A percentile compares a stretch with the other conserved stretches of the same genome.
phyloP scores from a whole-genome alignment of 2,888 invertebrate species.

The Odontocerum albicorne region DNA sequence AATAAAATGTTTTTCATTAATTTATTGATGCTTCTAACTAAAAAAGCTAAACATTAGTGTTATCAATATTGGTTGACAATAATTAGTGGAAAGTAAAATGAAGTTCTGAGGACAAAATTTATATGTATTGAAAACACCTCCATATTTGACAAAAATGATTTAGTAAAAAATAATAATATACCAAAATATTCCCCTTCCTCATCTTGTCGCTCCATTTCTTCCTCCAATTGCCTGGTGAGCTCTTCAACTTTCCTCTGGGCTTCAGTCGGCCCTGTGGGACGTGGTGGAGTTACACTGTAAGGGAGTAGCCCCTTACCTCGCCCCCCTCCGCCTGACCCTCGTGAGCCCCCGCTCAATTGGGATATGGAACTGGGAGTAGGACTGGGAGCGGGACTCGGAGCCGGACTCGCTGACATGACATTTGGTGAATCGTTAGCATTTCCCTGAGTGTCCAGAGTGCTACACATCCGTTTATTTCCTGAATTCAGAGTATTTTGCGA shows the following conservation, averaged over 20 bases:
- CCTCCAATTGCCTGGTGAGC: constrained; percentile 87
- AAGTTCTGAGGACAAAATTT: no score
- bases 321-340: constrained; percentile 47
- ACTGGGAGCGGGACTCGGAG: constrained; percentile 61
- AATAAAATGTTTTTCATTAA: no score
- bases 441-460: constrained; percentile 45
- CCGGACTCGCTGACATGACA: constrained; percentile 55
- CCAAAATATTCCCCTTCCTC: constrained; percentile 97
- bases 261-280: constrained; percentile 87
- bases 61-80: no score
- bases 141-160: no score
- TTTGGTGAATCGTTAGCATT: constrained; percentile 47
- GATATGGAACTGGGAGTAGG: constrained; percentile 67
- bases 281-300: constrained; percentile 85
- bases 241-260: constrained; percentile 93
- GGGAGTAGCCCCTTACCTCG: constrained; percentile 72
- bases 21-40: no score
- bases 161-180: no score
- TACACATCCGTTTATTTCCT: constrained; percentile 37
- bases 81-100: no score
- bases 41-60: no score
- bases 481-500: constrained; percentile 47
- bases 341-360: constrained; percentile 62
- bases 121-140: no score
- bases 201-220: constrained; percentile 94